Evolutionary conservation across 1,140 invertebrate species (phyloP).

Genomic region (Apolygus lucorum): DNA sequence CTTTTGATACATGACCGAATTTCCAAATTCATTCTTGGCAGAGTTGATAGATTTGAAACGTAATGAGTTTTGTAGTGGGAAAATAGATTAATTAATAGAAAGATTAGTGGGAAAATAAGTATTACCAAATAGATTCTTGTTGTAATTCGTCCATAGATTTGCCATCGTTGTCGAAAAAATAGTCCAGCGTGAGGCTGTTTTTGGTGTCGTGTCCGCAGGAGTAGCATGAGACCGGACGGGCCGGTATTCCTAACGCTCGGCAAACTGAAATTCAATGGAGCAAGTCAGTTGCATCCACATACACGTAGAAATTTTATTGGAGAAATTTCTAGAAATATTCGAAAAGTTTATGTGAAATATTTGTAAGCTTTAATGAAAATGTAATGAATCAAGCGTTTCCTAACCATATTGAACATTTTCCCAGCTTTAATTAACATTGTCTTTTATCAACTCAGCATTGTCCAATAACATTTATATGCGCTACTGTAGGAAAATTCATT

Average conservation of each 20-base stretch:
- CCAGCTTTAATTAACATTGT: too few species aligned
- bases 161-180: conserved; percentile 73
- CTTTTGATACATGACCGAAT: too few species aligned
- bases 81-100: background rate
- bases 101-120: background rate
- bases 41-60: background rate
- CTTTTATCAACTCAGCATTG: too few species aligned
- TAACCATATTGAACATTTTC: too few species aligned
- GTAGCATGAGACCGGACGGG: conserved; percentile 76
- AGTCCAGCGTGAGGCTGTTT: conserved; percentile 80
- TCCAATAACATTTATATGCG: too few species aligned
- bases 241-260: conserved; percentile 76
- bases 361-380: too few species aligned
- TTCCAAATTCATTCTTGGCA: background rate
- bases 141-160: conserved; percentile 69
- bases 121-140: conserved; percentile 74
- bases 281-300: background rate
- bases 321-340: background rate
- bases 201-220: conserved; percentile 88
- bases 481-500: too few species aligned
- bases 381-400: too few species aligned
- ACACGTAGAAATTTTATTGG: too few species aligned
- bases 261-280: conserved; percentile 53
- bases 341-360: too few species aligned
- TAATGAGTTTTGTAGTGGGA: background rate